Evolutionary conservation across 1,140 invertebrate species (phyloP), one percentile per base, ranked within the genome.

Genomic region (Drosophila repletoides): DNA sequence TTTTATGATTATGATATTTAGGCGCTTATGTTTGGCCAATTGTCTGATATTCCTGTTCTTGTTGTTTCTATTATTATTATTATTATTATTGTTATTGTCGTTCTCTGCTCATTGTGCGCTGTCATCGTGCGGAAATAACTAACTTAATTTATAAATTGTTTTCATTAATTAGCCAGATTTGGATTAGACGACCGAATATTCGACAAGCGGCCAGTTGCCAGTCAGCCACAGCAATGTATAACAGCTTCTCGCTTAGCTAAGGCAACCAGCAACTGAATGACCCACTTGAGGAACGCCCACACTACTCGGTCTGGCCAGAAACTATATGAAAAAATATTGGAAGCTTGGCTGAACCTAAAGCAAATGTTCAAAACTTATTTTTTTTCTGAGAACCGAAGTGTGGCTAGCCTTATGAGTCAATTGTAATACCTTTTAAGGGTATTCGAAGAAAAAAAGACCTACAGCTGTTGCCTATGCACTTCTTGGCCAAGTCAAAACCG

Each of bases 71-170:
- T 55, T 56, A 24, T 34, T 40, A 41, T 61, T 29, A 31, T 58
- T 52, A 17, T 51, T 28, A 40, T 12, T 45, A 15, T 26, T 40
- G 28, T 41, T 10, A 29, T 26, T 51, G 15, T 21, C 14, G n/a
- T n/a, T n/a, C n/a, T n/a, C n/a, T n/a, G n/a, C n/a, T n/a, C n/a
- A n/a, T n/a, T n/a, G n/a, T n/a, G n/a, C 15, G 29, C 22, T 77
- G 70, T 70, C 72, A 72, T 70, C 49, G 76, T 45, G 36, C 71
- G 77, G 59, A 73, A 79, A 69, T 67, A 40, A 45, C 26, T 38
- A 75, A 84, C 61, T 70, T 84, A 84, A 84, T 84, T 84, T 86
- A 84, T 75, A 86, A 84, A 84, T 84, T 86, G 79, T 79, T 79
- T 83, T 75, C 75, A 79, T 84, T 79, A 84, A 84, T 84, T 86